Base-by-base conservation (phyloP, 1,140 invertebrate species). In the Scaptodrosophila lebanonensis region DNA sequence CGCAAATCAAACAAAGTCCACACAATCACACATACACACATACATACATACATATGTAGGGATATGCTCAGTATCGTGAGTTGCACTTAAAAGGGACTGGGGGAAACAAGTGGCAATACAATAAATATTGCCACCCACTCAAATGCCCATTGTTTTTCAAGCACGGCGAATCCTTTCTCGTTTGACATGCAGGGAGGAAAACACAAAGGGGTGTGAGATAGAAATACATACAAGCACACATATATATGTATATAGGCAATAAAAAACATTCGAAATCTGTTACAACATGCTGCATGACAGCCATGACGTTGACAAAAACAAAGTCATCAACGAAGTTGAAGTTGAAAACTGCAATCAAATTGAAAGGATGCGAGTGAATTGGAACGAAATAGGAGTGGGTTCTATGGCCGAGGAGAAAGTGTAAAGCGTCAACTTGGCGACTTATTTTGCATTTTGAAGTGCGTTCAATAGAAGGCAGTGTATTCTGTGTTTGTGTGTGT, bases 261-360 rank as follows among this genome's bases (percentile, higher is more conserved):
- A 7, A 38, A 25, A 35, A 25, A 36, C 25, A 30, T 58, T 66
- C 11, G 35, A 47, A 58, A 69, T 70, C 66, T 58, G 66, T 69
- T 51, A 63, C 59, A 69, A 56, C 47, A 25, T 25, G 22, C 3
- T 25, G 22, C 22, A 25, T 25, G 22, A 25, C 51, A 17, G 29
- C 39, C 68, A 56, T 66, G 68, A 71, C 56, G 62, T 45, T 72
- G 64, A 66, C 56, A 72, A 71, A 71, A 71, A 71, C 68, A 71
- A 72, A 71, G 68, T 71, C 68, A 71, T 71, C 68, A 71, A 72
- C 62, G 50, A 45, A 62, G 69, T 62, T 69, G 59, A 69, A 69
- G 66, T 72, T 71, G 56, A 66, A 51, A 71, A 66, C 68, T 72
- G 68, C 68, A 71, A 60, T 59, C 66, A 65, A 50, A 66, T 58